Percentiles rank a stretch among this genome's conserved stretches.
These are phyloP conservation scores for Romanogobio albipinnatus DNA, from an alignment of 2,113 vertebrate species.

Conservation along the genomic window DNA sequence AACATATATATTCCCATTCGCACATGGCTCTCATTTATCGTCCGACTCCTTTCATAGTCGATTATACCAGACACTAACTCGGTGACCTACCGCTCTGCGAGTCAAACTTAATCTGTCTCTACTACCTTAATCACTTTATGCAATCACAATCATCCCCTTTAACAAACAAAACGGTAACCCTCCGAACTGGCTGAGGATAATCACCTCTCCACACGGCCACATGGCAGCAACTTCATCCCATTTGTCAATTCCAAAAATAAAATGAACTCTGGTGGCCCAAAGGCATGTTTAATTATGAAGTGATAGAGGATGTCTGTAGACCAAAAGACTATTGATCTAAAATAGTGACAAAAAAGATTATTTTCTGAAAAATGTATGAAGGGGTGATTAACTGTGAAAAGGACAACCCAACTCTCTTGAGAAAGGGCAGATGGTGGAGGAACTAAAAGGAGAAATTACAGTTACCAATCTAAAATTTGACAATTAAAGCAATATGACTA, in stretches of 20 bases:
- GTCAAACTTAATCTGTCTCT: conserved; percentile 7
- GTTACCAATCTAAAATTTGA: neutral
- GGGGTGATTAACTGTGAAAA: neutral
- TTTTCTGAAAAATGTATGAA: conserved; percentile 44
- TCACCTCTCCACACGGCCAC: neutral
- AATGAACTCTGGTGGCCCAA: conserved; percentile 34
- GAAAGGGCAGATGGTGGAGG: neutral
- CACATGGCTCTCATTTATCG: neutral
- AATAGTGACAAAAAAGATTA: conserved; percentile 28
- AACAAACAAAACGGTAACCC: neutral
- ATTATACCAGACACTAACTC: neutral
- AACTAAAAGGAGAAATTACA: neutral
- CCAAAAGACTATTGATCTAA: conserved; percentile 35
- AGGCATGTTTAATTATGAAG: conserved; percentile 41
- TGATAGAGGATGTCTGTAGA: conserved; percentile 21
- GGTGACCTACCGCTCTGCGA: neutral
- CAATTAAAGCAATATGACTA: neutral
- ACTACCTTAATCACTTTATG: conserved; percentile 18
- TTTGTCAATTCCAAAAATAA: conserved; percentile 46
- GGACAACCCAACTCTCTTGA: neutral
- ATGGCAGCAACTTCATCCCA: neutral
- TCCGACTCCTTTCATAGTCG: neutral
- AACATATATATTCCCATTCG: neutral
- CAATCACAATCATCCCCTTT: conserved; percentile 5
- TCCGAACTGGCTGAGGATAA: conserved; percentile 8